phyloP scores from a whole-genome alignment of 1,140 invertebrate genomes.

The Rhagoletis pomonella region DNA sequence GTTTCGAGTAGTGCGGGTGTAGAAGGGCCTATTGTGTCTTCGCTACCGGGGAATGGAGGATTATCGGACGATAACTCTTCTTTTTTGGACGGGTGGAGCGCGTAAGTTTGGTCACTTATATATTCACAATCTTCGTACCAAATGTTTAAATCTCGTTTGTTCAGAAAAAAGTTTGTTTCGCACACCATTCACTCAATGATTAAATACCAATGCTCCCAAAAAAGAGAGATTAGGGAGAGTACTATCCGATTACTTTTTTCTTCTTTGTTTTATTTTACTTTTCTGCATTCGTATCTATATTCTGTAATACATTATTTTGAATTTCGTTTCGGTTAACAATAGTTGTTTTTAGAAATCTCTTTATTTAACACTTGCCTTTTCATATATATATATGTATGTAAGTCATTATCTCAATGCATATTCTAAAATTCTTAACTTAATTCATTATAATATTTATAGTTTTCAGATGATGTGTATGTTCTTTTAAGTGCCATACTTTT shows the following conservation, averaged over 20 bases:
- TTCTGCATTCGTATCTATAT: conserved; percentile 11
- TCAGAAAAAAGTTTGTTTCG: no score
- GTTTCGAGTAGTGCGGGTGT: no score
- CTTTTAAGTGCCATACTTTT: conserved; percentile 23
- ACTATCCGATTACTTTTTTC: neutral
- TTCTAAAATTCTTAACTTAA: neutral
- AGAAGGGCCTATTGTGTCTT: no score
- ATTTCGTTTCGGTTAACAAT: conserved; percentile 12
- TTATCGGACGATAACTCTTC: no score
- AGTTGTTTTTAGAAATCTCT: neutral
- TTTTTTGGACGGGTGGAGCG: no score
- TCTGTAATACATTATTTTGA: neutral
- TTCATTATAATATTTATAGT: neutral
- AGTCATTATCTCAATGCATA: neutral
- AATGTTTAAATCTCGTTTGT: no score
- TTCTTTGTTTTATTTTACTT: conserved; percentile 26
- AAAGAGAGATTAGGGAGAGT: no score
- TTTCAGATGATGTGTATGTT: conserved; percentile 4
- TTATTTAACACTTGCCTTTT: neutral
- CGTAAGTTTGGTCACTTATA: no score
- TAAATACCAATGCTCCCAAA: no score
- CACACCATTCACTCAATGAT: no score
- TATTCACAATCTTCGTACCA: no score
- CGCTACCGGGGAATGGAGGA: no score
- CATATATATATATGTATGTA: neutral